Evolutionary conservation across 2,113 vertebrate genomes (phyloP).

Genomic region (Aix galericulata): DNA sequence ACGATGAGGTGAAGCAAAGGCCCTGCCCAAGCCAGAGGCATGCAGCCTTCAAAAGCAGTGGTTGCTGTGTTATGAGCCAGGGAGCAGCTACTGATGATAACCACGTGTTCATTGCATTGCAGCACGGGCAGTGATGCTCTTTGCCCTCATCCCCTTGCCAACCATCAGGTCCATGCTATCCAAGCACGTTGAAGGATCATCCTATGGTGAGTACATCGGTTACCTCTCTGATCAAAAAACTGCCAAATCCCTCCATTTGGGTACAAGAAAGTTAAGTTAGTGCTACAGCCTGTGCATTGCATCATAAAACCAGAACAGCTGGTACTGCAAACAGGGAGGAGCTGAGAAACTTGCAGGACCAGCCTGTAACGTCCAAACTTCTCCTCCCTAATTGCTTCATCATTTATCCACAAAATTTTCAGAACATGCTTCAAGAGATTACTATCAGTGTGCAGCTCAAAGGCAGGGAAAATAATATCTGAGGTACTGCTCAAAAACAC

Average conservation of each 20-base stretch:
- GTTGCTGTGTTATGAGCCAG: not conserved
- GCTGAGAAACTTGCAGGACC: constrained; percentile 12
- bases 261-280: not conserved
- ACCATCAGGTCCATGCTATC: constrained; percentile 92
- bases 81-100: not conserved
- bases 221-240: not conserved
- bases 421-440: not conserved
- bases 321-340: not conserved
- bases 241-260: not conserved
- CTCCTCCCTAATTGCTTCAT: not conserved
- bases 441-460: not conserved
- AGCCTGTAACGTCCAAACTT: not conserved
- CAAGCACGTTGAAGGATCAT: constrained; percentile 85
- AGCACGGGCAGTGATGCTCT: constrained; percentile 89
- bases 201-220: constrained; percentile 83
- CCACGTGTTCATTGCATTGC: constrained; percentile 33
- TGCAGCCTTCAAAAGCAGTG: not conserved
- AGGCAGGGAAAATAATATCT: not conserved
- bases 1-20: not conserved
- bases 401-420: not conserved
- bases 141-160: constrained; percentile 91
- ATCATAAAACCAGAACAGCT: not conserved
- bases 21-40: not conserved
- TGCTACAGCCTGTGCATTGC: not conserved
- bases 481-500: not conserved